Percentiles rank a stretch among this genome's conserved stretches.
phyloP scores from a whole-genome alignment of 2,888 invertebrate genomes.

The Nebria brevicollis region DNA sequence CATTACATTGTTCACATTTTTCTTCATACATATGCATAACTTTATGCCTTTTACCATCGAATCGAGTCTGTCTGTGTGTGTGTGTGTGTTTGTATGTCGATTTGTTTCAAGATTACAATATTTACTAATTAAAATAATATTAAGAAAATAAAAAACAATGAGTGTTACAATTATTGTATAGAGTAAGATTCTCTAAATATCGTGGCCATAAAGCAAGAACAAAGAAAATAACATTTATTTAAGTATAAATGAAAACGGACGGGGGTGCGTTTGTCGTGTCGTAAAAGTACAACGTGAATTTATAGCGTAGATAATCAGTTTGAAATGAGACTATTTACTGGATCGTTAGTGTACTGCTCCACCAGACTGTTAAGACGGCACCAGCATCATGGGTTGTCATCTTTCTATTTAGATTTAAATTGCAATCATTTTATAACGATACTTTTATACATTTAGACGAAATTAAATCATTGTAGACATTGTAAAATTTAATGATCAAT shows the following conservation, averaged over 20 bases:
- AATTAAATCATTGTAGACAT: background rate
- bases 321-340: conserved; percentile 34
- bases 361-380: background rate
- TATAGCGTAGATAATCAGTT: conserved; percentile 43
- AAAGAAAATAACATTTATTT: background rate
- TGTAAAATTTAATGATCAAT: background rate
- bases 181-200: background rate
- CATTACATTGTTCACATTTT: background rate
- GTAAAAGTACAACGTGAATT: conserved; percentile 41
- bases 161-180: too few relatives aligned
- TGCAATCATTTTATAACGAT: background rate
- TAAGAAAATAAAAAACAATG: too few relatives aligned
- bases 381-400: background rate
- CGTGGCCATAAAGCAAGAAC: background rate
- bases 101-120: too few relatives aligned
- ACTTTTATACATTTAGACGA: background rate
- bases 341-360: conserved; percentile 25
- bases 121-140: too few relatives aligned
- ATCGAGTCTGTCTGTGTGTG: too few relatives aligned
- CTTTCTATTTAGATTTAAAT: background rate
- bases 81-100: too few relatives aligned
- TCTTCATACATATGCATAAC: background rate
- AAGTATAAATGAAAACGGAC: background rate
- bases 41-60: too few relatives aligned
- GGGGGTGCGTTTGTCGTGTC: conserved; percentile 13